Conservation (phyloP, 2,888 invertebrate species). For the Sphaeridia pumilis region DNA sequence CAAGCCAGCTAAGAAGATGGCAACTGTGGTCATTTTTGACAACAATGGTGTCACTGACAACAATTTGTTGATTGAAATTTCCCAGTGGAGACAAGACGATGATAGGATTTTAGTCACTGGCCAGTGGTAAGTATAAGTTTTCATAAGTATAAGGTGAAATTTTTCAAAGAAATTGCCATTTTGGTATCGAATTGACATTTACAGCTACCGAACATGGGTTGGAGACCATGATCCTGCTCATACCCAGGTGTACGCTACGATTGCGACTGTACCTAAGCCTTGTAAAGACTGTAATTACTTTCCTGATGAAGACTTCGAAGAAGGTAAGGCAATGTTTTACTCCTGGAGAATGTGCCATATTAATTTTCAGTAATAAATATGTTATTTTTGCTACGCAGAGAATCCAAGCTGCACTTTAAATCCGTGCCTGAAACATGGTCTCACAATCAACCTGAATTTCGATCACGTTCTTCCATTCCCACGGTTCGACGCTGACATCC, state of each 20-base stretch:
- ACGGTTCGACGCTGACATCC: slow-evolving; percentile 48
- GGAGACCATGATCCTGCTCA: slow-evolving; percentile 20
- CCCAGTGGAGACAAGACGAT: slow-evolving; percentile 58
- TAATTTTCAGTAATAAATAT: background rate
- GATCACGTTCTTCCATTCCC: slow-evolving; percentile 78
- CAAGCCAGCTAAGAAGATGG: slow-evolving; percentile 46
- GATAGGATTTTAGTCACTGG: slow-evolving; percentile 57
- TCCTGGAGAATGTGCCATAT: background rate
- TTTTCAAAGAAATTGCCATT: background rate
- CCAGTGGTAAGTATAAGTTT: slow-evolving; percentile 46
- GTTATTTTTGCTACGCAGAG: background rate
- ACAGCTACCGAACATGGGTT: too few species aligned
- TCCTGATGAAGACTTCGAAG: slow-evolving; percentile 28
- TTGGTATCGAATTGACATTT: background rate
- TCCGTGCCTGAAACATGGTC: slow-evolving; percentile 74
- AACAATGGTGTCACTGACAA: slow-evolving; percentile 41
- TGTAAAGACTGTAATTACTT: slow-evolving; percentile 28
- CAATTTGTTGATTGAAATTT: slow-evolving; percentile 52
- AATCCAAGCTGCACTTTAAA: slow-evolving; percentile 50
- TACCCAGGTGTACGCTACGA: slow-evolving; percentile 24
- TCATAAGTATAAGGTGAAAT: too few species aligned
- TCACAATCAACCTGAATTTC: slow-evolving; percentile 83
- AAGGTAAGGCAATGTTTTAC: slow-evolving; percentile 16
- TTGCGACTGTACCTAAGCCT: slow-evolving; percentile 26
- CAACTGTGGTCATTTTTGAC: slow-evolving; percentile 51